Percentiles rank a stretch among this genome's conserved stretches.
Evolutionary conservation across 2,113 vertebrate species (phyloP).

Genomic region (Pollachius pollachius): DNA sequence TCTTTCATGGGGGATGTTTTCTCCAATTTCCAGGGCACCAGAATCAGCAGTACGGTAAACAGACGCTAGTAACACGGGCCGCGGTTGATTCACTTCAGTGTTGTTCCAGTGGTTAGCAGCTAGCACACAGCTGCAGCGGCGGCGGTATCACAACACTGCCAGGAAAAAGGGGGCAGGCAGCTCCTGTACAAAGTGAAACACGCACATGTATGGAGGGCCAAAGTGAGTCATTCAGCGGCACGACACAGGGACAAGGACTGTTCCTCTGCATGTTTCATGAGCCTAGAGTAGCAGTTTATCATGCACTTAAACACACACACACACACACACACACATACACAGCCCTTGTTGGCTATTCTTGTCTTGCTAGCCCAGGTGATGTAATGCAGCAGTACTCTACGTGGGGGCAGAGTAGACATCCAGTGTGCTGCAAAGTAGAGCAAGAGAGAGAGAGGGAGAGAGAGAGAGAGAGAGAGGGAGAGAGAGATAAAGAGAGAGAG

Average conservation of each 20-base stretch:
- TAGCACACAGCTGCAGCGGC: neutral
- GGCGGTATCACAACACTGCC: neutral
- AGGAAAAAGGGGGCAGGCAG: neutral
- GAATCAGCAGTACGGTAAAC: too few relatives aligned
- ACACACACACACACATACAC: slow-evolving; percentile 24
- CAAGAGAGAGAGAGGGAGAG: slow-evolving; percentile 9
- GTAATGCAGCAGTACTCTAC: slow-evolving; percentile 62
- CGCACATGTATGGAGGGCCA: neutral
- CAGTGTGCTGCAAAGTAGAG: slow-evolving; percentile 13
- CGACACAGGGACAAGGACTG: neutral
- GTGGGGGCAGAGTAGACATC: slow-evolving; percentile 26
- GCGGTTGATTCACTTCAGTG: too few relatives aligned
- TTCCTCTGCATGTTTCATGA: neutral
- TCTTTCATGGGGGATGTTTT: too few relatives aligned
- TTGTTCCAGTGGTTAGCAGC: neutral
- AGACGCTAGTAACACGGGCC: too few relatives aligned
- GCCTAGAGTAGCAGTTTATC: neutral
- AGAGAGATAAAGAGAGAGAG: slow-evolving; percentile 30
- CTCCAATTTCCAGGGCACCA: too few relatives aligned
- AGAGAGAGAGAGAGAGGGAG: slow-evolving; percentile 15
- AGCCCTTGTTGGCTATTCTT: slow-evolving; percentile 33
- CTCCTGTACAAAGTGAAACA: neutral
- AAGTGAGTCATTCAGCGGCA: too few relatives aligned
- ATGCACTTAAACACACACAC: neutral
- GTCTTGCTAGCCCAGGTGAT: slow-evolving; percentile 54